Evolutionary conservation across 1,140 invertebrate genomes (phyloP), one percentile per base, ranked within the genome.

Genomic region (Listronotus bonariensis): DNA sequence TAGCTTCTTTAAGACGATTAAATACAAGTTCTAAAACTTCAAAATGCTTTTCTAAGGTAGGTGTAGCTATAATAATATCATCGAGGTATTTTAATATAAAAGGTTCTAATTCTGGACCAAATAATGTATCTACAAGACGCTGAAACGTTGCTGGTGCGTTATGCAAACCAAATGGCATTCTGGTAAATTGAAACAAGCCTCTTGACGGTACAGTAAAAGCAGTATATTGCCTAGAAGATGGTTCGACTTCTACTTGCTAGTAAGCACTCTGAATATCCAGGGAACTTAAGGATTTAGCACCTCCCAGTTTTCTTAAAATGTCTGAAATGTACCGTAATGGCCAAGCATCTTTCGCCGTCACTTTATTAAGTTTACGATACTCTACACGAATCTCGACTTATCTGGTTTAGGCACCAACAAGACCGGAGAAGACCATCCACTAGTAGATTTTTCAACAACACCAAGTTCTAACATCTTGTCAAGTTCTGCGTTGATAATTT

Each of bases 1-100:
- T 34, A 14, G 60, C 65, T 15, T n/a, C n/a, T n/a, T 1, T 11
- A 9, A 72, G 36, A n/a, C 65, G 41, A 11, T 15, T 34, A 48
- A 72, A 65, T 0, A 73, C 65, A 17, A 53, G 42, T 17, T 52
- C 14, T 34, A 69, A 38, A 15, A 65, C 41, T 41, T 51, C 14
- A 0, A 73, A 8, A 57, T 77, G 75, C 8, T 72, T 64, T 5
- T 75, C 67, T 26, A 74, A 75, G 8, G 41, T 71, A 11, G 46
- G 18, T n/a, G n/a, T 0, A 71, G 65, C 67, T 11, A 80, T 72
- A 0, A 79, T 70, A n/a, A 79, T 72, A 32, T 79, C 74, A 65
- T 79, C 77, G 31, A 79, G 42, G 55, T 77, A 78, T 1, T 36
- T 57, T 42, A 74, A 71, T 0, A 56, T 54, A 34, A 54, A 36